phyloP scores from a whole-genome alignment of 2,888 invertebrate genomes.

The Microctonus brassicae region DNA sequence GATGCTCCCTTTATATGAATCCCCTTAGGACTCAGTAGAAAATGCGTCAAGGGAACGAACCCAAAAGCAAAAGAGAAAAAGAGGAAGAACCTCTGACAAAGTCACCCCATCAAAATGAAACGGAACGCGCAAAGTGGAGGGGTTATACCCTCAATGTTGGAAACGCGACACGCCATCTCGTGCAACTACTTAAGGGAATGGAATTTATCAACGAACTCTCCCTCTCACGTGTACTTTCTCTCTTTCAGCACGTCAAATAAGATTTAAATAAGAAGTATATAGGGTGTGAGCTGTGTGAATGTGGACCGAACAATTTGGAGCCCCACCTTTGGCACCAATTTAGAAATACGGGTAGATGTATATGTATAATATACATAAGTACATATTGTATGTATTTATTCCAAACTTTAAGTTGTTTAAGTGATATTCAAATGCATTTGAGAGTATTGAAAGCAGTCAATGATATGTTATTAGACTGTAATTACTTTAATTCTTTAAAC shows the following conservation, averaged over 20 bases:
- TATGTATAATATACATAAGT: no score
- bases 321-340: not conserved
- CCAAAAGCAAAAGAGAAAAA: conserved; percentile 37
- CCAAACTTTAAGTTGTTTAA: no score
- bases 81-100: not conserved
- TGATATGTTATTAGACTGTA: no score
- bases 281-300: conserved; percentile 33
- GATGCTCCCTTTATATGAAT: conserved; percentile 50
- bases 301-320: not conserved
- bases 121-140: not conserved
- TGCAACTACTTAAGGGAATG: conserved; percentile 57
- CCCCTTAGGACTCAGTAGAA: conserved; percentile 34
- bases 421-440: no score
- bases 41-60: conserved; percentile 30
- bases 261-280: conserved; percentile 56
- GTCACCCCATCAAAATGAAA: conserved; percentile 18
- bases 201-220: conserved; percentile 58
- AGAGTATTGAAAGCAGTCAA: no score
- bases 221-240: no score
- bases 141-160: not conserved
- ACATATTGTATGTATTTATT: no score
- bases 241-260: conserved; percentile 53
- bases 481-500: no score
- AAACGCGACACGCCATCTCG: conserved; percentile 50
- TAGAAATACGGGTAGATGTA: no score